Evolutionary conservation across 2,888 invertebrate genomes (phyloP), one percentile per base, ranked within the genome.

Genomic region (Lepidonotus clava): DNA sequence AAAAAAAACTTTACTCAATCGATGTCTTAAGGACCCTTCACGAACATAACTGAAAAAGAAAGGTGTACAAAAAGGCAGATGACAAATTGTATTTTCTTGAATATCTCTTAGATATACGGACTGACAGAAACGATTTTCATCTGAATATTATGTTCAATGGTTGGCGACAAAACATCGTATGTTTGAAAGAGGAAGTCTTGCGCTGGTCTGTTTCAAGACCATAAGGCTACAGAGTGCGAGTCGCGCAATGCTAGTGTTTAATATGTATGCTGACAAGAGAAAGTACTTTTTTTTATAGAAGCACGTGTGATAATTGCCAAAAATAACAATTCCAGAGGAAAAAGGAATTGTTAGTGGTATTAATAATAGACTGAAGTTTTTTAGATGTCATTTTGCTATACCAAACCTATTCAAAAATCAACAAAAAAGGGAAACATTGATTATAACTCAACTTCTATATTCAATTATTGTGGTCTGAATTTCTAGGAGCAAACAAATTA

Each of bases 291-390:
- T 36, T 71, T 36, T 71, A 71, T 71, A 36, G 36, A 71, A 71
- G 71, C 71, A 34, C 38, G 34, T 71, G 71, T 71, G 71, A 71
- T 71, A 71, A 71, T 61, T 36, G 71, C 71, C 71, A 71, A 71
- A n/a, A n/a, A n/a, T n/a, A n/a, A 71, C 71, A 71, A 71, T 71
- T 71, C 71, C 71, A 71, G 14, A n/a, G 5, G n/a, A 34, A 36
- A 28, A 71, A 0, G 71, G 71, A 34, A 71, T 71, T 71, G 34
- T 71, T 24, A 28, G 24, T 11, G 24, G 61, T 61, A 61, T n/a
- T 61, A n/a, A n/a, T n/a, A n/a, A n/a, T n/a, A n/a, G n/a, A n/a
- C n/a, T n/a, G n/a, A n/a, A n/a, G n/a, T n/a, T n/a, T n/a, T n/a
- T n/a, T n/a, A n/a, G n/a, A n/a, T n/a, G n/a, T n/a, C n/a, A n/a